Evolutionary conservation across 2,888 invertebrate genomes (phyloP).

Genomic region (Idaea dimidiata): DNA sequence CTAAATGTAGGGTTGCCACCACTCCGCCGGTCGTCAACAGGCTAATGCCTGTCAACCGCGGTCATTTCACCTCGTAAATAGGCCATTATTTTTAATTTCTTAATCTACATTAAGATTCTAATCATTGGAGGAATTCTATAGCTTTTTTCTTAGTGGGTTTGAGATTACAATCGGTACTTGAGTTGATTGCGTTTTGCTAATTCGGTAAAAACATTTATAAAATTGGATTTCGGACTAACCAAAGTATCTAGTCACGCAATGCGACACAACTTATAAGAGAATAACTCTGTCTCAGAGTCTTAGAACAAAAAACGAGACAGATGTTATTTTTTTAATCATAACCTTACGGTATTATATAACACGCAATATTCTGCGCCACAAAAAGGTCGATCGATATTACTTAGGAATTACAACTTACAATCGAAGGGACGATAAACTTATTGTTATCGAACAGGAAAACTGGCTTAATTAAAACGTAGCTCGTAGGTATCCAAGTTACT

Average conservation of each 20-base stretch:
- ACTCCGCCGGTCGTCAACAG: conserved; percentile 8
- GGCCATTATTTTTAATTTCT: conserved; percentile 23
- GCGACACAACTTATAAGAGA: background rate
- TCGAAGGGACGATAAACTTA: too few relatives aligned
- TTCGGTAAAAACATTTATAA: background rate
- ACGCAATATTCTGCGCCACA: too few relatives aligned
- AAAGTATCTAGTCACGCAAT: background rate
- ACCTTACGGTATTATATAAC: too few relatives aligned
- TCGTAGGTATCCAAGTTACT: too few relatives aligned
- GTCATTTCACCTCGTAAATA: conserved; percentile 16
- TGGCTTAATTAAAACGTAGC: too few relatives aligned
- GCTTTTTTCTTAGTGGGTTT: background rate
- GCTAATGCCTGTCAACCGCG: conserved; percentile 20
- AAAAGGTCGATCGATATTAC: too few relatives aligned
- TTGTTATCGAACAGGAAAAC: too few relatives aligned
- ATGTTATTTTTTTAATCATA: too few relatives aligned
- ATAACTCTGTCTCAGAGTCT: too few relatives aligned
- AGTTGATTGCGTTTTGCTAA: conserved; percentile 1
- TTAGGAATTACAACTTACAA: too few relatives aligned
- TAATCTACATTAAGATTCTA: conserved; percentile 11
- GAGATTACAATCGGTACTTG: background rate
- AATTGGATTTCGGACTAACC: background rate
- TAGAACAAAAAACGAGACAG: too few relatives aligned
- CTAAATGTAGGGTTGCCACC: conserved; percentile 50
- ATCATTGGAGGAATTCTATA: conserved; percentile 1